Percentiles rank a stretch among this genome's conserved stretches.
These are phyloP conservation scores for Pyrrhia umbra DNA, from an alignment of 2,888 invertebrate genomes.

Conservation along the genomic window DNA sequence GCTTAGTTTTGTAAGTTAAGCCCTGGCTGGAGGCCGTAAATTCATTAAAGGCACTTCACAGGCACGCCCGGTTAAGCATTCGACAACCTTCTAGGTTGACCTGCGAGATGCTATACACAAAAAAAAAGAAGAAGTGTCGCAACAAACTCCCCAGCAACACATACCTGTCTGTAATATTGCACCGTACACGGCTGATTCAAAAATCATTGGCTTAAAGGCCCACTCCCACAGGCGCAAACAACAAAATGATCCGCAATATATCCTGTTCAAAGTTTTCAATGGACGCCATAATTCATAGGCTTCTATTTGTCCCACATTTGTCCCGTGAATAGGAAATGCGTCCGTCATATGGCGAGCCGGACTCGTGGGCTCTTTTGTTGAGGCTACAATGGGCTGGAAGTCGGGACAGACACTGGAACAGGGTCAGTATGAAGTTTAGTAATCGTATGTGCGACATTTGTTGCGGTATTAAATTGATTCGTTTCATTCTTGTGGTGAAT, in stretches of 20 bases:
- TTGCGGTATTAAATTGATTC: neutral
- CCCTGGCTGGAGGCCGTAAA: too few species aligned
- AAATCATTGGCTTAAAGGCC: neutral
- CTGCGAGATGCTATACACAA: too few species aligned
- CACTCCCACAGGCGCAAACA: neutral
- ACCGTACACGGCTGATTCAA: neutral
- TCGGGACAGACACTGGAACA: conserved; percentile 19
- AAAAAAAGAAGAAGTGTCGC: neutral
- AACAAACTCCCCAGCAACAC: neutral
- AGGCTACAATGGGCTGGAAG: conserved; percentile 43
- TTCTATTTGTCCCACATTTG: conserved; percentile 56
- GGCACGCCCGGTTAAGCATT: too few species aligned
- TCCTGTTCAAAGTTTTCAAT: conserved; percentile 43
- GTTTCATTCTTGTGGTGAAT: neutral
- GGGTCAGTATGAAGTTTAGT: conserved; percentile 37
- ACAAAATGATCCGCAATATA: neutral
- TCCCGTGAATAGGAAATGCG: conserved; percentile 55
- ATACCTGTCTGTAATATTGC: too few species aligned
- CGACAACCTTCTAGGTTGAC: too few species aligned
- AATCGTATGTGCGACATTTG: neutral
- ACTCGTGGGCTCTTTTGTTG: conserved; percentile 41
- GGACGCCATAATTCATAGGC: conserved; percentile 30
- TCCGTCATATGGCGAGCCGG: conserved; percentile 57
- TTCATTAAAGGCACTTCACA: too few species aligned
- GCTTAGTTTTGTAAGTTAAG: too few species aligned